Base-by-base conservation (phyloP, 2,888 invertebrate genomes). In the Camponotus fellah region DNA sequence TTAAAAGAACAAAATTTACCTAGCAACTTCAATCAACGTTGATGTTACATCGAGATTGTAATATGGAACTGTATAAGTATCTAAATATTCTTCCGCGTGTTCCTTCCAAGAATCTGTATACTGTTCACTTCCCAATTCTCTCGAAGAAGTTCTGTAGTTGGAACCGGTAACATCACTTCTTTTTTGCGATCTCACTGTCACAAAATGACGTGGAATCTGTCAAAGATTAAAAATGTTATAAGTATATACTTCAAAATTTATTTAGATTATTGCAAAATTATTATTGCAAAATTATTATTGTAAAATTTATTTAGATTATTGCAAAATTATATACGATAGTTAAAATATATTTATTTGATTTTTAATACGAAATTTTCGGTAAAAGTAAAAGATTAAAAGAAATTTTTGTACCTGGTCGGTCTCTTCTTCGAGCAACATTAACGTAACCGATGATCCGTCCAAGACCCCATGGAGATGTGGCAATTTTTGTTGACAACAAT, bases 381-480 rank as follows among this genome's bases (percentile, higher is more conserved):
- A 17, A n/a, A 14, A 58, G 2, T n/a, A n/a, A 37, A 2, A 34
- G 3, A 58, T 40, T 58, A 26, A 43, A 46, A 46, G 21, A 43
- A 10, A 49, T 34, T 17, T 49, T n/a, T 12, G 21, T 58, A 84
- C 85, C 26, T 83, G 46, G 0, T 81, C 75, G 2, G 46, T 17
- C 0, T 12, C 65, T 14, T 86, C 88, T 32, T 90, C 90, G 14
- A 85, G 21, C 58, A 88, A 64, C n/a, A 87, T 90, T 80, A 90
- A 46, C 2, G 90, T 91, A 26, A 89, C 86, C 71, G 84, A 81
- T 0, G 84, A 68, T 12, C 92, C 93, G 21, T 92, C 91, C 26
- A 93, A 76, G 3, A 77, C 75, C 10, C 91, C 91, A 21, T 92
- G 92, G 49, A 92, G 72, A 82, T 93, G 92, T 6, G 88, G 87